phyloP scores from a whole-genome alignment of 2,113 vertebrate genomes.

The Podilymbus podiceps region DNA sequence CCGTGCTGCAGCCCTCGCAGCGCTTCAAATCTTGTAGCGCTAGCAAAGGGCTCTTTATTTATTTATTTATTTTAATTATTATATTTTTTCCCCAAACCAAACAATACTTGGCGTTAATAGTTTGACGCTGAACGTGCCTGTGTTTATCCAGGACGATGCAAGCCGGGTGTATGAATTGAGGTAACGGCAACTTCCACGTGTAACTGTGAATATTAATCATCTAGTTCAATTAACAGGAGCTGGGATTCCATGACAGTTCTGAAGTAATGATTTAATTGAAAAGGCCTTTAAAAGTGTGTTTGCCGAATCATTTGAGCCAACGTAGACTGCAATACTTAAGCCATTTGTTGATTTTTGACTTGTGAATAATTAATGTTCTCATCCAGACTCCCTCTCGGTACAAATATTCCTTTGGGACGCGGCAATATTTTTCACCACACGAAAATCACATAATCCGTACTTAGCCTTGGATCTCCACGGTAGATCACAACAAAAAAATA shows the following conservation, averaged over 20 bases:
- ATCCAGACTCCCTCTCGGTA: constrained; percentile 7
- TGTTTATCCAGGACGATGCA: constrained; percentile 29
- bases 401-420: constrained; percentile 34
- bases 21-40: not conserved
- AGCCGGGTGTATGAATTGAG: not conserved
- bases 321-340: constrained; percentile 6
- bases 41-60: not conserved
- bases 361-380: constrained; percentile 54
- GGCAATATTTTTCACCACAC: not conserved
- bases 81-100: not conserved
- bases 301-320: constrained; percentile 19
- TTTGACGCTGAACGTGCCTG: not conserved
- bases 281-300: not conserved
- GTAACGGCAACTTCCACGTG: constrained; percentile 26
- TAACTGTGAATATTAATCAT: constrained; percentile 56
- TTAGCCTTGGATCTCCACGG: not conserved
- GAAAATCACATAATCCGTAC: constrained; percentile 15
- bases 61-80: not conserved
- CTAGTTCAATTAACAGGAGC: constrained; percentile 57
- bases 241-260: constrained; percentile 41
- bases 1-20: not conserved
- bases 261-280: constrained; percentile 58
- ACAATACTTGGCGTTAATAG: not conserved
- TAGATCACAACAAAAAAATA: constrained; percentile 7
- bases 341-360: constrained; percentile 60